A percentile compares a stretch with the other conserved stretches of the same genome.
Conservation (phyloP, 1,140 invertebrate genomes). For the Sinella curviseta region DNA sequence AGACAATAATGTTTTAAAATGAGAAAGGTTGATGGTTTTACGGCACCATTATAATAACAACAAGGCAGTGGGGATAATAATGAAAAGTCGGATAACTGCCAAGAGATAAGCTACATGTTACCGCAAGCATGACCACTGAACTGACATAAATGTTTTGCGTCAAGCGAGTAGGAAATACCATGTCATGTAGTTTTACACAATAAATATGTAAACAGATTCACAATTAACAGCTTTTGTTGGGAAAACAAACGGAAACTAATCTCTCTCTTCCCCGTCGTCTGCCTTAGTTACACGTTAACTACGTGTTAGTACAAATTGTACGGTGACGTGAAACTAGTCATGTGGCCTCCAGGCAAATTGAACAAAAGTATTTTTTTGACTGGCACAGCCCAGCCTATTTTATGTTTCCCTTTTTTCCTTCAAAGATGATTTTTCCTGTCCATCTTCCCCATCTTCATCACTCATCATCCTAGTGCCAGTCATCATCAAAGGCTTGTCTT, state of each 20-base stretch:
- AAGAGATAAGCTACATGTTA: neutral
- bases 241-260: neutral
- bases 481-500: too few relatives aligned
- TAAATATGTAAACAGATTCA: neutral
- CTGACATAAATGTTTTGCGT: neutral
- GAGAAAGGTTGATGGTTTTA: too few relatives aligned
- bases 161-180: neutral
- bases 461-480: too few relatives aligned
- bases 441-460: neutral
- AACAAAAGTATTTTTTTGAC: neutral
- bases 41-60: too few relatives aligned
- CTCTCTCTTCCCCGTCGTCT: too few relatives aligned
- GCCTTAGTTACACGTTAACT: too few relatives aligned
- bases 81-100: neutral
- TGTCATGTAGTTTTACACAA: slow-evolving; percentile 16
- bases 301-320: neutral
- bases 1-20: too few relatives aligned
- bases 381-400: slow-evolving; percentile 1
- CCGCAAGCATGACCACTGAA: neutral
- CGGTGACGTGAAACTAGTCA: neutral
- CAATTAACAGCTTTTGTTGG: neutral
- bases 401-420: neutral
- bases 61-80: too few relatives aligned
- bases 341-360: neutral
- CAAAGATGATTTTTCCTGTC: neutral